Evolutionary conservation across 2,113 vertebrate species (phyloP).

Genomic region (Ciconia stormi): DNA sequence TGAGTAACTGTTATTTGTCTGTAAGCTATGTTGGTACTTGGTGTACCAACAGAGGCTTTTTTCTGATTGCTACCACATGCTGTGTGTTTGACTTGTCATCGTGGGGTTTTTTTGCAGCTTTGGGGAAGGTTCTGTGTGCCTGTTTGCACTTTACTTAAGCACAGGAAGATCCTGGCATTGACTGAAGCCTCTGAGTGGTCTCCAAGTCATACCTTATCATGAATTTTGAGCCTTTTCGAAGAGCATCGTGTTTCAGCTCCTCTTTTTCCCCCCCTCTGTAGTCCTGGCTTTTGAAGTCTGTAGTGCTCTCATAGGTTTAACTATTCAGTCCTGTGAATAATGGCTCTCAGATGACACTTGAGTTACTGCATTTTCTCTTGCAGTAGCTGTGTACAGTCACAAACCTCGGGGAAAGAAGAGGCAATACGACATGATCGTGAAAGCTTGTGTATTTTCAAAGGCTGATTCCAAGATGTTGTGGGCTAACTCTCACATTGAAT

Average conservation of each 20-base stretch:
- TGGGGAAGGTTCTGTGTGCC: neutral
- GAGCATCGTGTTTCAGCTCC: neutral
- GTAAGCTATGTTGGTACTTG: neutral
- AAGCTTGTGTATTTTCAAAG: neutral
- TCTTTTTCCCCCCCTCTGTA: neutral
- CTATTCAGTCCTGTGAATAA: neutral
- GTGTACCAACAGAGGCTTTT: neutral
- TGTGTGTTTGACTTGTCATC: neutral
- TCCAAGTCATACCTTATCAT: neutral
- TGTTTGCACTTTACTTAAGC: neutral
- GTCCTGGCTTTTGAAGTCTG: neutral
- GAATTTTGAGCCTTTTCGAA: neutral
- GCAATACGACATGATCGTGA: accelerated
- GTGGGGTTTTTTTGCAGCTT: neutral
- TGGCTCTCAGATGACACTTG: neutral
- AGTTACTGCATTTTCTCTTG: neutral
- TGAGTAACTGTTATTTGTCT: neutral
- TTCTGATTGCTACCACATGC: neutral
- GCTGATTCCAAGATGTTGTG: neutral
- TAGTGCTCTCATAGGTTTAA: neutral
- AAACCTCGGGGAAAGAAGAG: neutral
- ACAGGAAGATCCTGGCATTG: neutral
- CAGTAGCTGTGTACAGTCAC: neutral
- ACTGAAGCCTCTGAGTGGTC: neutral
- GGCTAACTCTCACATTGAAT: neutral